Conservation (phyloP, 2,797 vertebrate genomes). For the Myotis findleyi region DNA sequence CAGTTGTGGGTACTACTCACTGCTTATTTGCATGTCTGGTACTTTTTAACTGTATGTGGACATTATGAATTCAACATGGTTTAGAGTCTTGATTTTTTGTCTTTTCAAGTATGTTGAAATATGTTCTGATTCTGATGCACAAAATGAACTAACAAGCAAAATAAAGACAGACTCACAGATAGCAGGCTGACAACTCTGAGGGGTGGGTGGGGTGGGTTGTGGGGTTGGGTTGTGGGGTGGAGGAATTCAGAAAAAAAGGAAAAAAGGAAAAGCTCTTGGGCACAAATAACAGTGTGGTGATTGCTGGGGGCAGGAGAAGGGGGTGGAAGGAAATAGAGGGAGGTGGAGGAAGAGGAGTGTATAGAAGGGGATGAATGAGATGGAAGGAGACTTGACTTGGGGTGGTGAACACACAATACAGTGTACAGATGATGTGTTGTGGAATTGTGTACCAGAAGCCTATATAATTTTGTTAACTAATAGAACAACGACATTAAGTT, state of each 20-base stretch:
- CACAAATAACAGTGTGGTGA: not conserved
- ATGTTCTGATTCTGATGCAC: not conserved
- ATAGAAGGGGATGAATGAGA: not conserved
- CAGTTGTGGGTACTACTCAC: not conserved
- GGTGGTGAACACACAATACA: not conserved
- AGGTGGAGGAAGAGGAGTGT: not conserved
- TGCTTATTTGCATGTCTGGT: conserved; percentile 23
- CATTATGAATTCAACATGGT: not conserved
- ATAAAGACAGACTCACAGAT: not conserved
- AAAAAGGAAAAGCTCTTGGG: not conserved
- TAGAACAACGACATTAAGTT: not conserved
- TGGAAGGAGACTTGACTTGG: not conserved
- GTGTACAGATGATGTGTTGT: not conserved
- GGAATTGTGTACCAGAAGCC: not conserved
- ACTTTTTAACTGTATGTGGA: not conserved
- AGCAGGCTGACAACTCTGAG: not conserved
- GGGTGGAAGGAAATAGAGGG: too few relatives aligned
- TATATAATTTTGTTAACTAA: not conserved
- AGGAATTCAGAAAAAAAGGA: not conserved
- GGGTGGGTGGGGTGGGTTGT: not conserved
- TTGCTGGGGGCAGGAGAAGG: not conserved
- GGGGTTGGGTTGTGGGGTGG: not conserved
- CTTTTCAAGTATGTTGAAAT: not conserved
- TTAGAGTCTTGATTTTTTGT: not conserved
- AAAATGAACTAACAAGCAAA: not conserved